A percentile compares a stretch with the other conserved stretches of the same genome.
phyloP scores from a whole-genome alignment of 2,888 invertebrate species.

The Leptopterna dolabrata region DNA sequence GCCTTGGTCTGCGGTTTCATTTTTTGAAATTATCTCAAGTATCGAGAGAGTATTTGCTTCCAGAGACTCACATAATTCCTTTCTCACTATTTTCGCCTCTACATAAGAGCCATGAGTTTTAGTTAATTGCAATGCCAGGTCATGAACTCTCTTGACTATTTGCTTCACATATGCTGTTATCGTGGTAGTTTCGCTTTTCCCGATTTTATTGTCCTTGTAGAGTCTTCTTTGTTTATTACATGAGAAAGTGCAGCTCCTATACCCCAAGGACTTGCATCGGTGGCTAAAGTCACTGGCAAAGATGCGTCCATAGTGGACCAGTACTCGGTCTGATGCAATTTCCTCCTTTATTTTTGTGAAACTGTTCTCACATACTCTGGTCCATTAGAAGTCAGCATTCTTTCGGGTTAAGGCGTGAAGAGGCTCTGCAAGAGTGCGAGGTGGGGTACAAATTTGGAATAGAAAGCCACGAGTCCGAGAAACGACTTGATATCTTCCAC shows the following conservation, averaged over 20 bases:
- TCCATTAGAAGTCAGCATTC: neutral
- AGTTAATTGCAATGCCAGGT: no score
- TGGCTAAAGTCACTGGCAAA: neutral
- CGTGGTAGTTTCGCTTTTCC: no score
- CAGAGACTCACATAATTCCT: no score
- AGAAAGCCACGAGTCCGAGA: neutral
- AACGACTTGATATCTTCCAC: neutral
- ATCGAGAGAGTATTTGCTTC: no score
- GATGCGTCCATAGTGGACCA: neutral
- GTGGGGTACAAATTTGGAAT: neutral
- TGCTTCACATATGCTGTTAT: no score
- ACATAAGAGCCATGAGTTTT: no score
- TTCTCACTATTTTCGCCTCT: no score
- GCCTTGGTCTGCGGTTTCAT: no score
- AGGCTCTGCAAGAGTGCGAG: neutral
- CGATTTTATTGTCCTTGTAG: no score
- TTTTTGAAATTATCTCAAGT: no score
- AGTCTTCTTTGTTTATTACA: neutral
- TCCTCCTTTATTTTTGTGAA: neutral
- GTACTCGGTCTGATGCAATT: conserved; percentile 4
- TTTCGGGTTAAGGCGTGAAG: neutral
- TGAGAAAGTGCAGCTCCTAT: neutral
- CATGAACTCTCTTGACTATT: no score
- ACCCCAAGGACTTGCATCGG: conserved; percentile 1
- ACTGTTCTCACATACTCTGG: neutral